Conservation (phyloP, 2,888 invertebrate species). For the Halictus ligatus region DNA sequence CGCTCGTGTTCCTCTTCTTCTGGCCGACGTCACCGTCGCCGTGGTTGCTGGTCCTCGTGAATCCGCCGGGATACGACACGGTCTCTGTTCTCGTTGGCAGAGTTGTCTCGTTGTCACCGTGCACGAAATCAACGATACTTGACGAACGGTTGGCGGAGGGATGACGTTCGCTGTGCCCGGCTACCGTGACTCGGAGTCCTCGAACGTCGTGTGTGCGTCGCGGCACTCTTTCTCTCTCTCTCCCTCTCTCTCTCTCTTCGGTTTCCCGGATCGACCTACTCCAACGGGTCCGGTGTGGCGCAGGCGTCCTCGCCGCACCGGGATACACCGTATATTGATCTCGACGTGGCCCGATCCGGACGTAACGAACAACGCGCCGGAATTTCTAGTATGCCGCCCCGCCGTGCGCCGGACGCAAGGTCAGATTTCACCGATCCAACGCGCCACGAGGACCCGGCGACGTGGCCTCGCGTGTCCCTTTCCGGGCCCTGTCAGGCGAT, state of each 20-base stretch:
- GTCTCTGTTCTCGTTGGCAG: no score
- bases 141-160: not conserved
- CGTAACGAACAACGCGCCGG: conserved; percentile 51
- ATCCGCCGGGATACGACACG: not conserved
- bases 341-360: conserved; percentile 57
- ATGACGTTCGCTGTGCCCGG: conserved; percentile 43
- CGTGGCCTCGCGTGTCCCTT: not conserved
- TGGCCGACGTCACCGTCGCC: conserved; percentile 29
- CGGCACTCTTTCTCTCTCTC: conserved; percentile 53
- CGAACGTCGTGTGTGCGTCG: conserved; percentile 44
- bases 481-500: not conserved
- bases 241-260: conserved; percentile 52
- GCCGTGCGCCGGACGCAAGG: conserved; percentile 51
- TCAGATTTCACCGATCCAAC: conserved; percentile 51
- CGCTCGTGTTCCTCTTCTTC: no score
- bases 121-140: not conserved
- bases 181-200: conserved; percentile 65
- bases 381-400: conserved; percentile 53
- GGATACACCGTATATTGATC: conserved; percentile 71
- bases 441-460: conserved; percentile 32
- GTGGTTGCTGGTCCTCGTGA: not conserved
- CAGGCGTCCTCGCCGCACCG: conserved; percentile 60
- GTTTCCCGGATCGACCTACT: conserved; percentile 67
- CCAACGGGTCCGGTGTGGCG: conserved; percentile 46
- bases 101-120: not conserved